Percentiles rank a stretch among this genome's conserved stretches.
Evolutionary conservation across 2,888 invertebrate species (phyloP).

Genomic region (Acanthosepion pharaonis): DNA sequence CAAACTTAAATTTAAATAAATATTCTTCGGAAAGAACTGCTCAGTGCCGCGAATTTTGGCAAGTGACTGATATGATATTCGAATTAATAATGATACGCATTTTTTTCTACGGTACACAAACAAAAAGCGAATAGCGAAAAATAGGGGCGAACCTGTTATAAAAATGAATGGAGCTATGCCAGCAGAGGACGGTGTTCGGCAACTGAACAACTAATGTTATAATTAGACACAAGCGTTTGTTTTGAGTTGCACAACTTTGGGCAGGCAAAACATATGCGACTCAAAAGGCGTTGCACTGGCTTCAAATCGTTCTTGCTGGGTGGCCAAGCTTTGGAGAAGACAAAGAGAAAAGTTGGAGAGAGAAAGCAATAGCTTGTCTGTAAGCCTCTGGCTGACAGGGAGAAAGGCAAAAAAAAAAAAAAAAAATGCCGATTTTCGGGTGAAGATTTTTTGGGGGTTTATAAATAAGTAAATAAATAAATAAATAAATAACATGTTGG

Average conservation of each 20-base stretch:
- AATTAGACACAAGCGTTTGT: background rate
- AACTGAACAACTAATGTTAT: constrained; percentile 18
- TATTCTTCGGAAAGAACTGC: background rate
- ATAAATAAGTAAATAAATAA: background rate
- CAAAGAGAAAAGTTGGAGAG: background rate
- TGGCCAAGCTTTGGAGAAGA: background rate
- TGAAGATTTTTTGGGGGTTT: background rate
- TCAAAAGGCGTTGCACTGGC: background rate
- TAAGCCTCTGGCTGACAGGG: background rate
- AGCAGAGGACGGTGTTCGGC: background rate
- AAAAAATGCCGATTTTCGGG: background rate
- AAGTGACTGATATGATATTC: background rate
- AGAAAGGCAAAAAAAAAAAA: too few species aligned
- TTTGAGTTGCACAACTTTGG: background rate
- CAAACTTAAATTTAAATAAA: background rate
- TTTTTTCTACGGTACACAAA: background rate
- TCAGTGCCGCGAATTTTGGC: background rate
- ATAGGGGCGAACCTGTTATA: background rate
- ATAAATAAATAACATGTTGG: background rate
- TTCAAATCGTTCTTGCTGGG: background rate
- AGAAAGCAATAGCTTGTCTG: background rate
- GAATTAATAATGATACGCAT: constrained; percentile 18
- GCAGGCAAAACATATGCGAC: background rate
- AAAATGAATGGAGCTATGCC: background rate
- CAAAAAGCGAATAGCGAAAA: background rate